Evolutionary conservation across 92 coral and sea anemone species (phyloP).

Genomic region (Phenganax marumi): DNA sequence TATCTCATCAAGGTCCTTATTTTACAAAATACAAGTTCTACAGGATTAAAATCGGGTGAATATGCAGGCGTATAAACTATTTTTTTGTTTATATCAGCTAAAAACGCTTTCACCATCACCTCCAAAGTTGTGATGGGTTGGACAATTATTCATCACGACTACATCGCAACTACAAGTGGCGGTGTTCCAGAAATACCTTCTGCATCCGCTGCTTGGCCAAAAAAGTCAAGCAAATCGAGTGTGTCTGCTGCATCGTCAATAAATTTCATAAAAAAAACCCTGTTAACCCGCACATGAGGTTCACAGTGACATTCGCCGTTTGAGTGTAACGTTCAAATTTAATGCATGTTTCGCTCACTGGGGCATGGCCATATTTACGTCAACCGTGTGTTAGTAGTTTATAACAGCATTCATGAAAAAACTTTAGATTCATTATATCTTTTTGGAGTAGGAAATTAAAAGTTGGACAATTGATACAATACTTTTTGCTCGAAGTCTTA

Average conservation of each 20-base stretch:
- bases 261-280: conserved; percentile 54
- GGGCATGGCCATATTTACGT: conserved; percentile 58
- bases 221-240: conserved; percentile 45
- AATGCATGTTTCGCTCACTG: conserved; percentile 59
- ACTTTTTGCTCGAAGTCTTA: too few relatives aligned
- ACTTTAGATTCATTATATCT: conserved; percentile 53
- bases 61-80: conserved; percentile 55
- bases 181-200: conserved; percentile 42
- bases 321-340: conserved; percentile 47
- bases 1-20: too few relatives aligned
- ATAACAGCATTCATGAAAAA: conserved; percentile 60
- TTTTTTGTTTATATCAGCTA: conserved; percentile 50
- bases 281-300: conserved; percentile 53
- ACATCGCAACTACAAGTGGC: conserved; percentile 50
- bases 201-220: conserved; percentile 47
- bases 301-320: too few relatives aligned
- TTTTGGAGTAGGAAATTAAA: conserved; percentile 46
- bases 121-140: conserved; percentile 58
- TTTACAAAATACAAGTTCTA: too few relatives aligned
- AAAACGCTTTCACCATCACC: conserved; percentile 45
- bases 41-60: too few relatives aligned
- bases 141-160: conserved; percentile 53
- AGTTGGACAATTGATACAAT: too few relatives aligned
- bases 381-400: conserved; percentile 58
- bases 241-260: conserved; percentile 49